These are phyloP conservation scores for Falco biarmicus DNA, from an alignment of 2,797 vertebrate genomes.

Conservation along the genomic window DNA sequence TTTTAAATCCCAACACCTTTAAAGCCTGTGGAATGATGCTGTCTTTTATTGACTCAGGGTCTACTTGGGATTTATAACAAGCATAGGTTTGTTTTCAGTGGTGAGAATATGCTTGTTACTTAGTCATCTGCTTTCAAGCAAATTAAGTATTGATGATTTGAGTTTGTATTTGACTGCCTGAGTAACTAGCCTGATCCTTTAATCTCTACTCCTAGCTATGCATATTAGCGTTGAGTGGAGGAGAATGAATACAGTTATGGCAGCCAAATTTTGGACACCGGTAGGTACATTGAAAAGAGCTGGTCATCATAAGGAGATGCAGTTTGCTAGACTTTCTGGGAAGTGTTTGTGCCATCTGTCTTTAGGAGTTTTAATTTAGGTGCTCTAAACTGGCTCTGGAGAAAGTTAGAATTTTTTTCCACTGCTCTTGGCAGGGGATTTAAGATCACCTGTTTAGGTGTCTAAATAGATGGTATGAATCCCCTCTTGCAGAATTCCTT, in stretches of 20 bases:
- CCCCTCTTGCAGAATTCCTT: neutral
- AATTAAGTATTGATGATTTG: slow-evolving; percentile 43
- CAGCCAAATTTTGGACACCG: neutral
- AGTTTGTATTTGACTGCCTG: slow-evolving; percentile 16
- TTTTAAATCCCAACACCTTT: neutral
- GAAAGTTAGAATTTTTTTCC: neutral
- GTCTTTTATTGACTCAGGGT: neutral
- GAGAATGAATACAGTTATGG: neutral
- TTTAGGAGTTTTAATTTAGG: slow-evolving; percentile 8
- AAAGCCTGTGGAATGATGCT: neutral
- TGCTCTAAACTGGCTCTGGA: neutral
- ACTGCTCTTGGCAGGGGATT: neutral
- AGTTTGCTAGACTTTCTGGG: neutral
- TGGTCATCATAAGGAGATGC: neutral
- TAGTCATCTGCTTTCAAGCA: slow-evolving; percentile 23
- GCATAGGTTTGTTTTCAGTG: neutral
- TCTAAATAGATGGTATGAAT: neutral
- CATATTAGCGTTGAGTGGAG: neutral
- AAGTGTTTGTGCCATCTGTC: neutral
- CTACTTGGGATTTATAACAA: neutral
- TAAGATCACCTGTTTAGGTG: neutral
- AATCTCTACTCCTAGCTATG: neutral
- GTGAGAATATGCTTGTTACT: neutral
- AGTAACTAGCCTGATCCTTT: slow-evolving; percentile 2
- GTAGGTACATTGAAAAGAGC: neutral